Conservation (phyloP, 2,888 invertebrate species). For the Meteorus cinctellus region DNA sequence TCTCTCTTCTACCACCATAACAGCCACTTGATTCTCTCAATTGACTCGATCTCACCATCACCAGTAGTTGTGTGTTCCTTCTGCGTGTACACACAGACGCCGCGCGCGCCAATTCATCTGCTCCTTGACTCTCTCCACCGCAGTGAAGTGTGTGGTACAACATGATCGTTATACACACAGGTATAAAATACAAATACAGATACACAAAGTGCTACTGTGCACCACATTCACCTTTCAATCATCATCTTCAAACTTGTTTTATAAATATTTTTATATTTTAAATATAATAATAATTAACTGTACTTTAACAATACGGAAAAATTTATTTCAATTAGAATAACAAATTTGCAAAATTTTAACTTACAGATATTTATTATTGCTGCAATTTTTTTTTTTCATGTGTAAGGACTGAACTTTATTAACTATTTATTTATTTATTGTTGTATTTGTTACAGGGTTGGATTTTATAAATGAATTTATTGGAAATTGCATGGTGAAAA, state of each 20-base stretch:
- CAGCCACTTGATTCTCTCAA: slow-evolving; percentile 38
- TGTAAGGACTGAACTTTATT: too few species aligned
- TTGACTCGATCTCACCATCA: slow-evolving; percentile 23
- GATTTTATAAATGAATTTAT: slow-evolving; percentile 27
- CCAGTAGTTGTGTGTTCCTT: background rate
- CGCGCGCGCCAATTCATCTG: slow-evolving; percentile 19
- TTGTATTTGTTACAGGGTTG: background rate
- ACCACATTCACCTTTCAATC: slow-evolving; percentile 33
- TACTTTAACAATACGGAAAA: background rate
- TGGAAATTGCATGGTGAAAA: slow-evolving; percentile 32
- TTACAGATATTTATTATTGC: too few species aligned
- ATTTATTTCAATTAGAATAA: too few species aligned
- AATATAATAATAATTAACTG: slow-evolving; percentile 16
- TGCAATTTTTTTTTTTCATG: too few species aligned
- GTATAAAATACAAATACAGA: background rate
- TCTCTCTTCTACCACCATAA: slow-evolving; percentile 34
- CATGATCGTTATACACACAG: slow-evolving; percentile 2
- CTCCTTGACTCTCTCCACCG: background rate
- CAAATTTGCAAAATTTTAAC: too few species aligned
- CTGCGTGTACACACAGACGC: slow-evolving; percentile 1
- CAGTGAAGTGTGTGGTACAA: background rate
- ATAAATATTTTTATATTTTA: background rate
- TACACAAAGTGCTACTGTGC: slow-evolving; percentile 27
- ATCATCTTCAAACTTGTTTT: slow-evolving; percentile 5
- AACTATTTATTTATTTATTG: too few species aligned